A percentile compares a stretch with the other conserved stretches of the same genome.
Evolutionary conservation across 2,113 vertebrate genomes (phyloP).

Genomic region (Cyanocitta stelleri): DNA sequence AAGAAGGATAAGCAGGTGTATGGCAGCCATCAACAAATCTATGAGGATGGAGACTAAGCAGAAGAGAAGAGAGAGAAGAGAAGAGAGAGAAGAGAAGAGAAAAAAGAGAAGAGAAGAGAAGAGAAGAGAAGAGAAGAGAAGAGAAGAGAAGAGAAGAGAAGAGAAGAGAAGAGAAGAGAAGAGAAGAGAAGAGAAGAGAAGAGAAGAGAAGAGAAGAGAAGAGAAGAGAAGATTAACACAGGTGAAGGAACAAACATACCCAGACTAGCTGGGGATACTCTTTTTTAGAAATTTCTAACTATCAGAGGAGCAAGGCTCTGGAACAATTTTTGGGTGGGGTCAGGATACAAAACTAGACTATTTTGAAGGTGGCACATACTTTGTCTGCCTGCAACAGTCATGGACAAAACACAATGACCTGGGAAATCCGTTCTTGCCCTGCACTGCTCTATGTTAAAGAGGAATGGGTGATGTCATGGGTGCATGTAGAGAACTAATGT

Average conservation of each 20-base stretch:
- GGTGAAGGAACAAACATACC: neutral
- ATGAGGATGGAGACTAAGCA: neutral
- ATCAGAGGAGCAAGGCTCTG: neutral
- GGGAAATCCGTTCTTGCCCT: neutral
- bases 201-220: too few relatives aligned
- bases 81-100: neutral
- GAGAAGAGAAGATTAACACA: neutral
- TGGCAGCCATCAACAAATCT: neutral
- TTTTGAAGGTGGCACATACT: neutral
- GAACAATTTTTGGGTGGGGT: neutral
- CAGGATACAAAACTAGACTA: neutral
- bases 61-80: too few relatives aligned
- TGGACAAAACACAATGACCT: neutral
- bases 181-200: neutral
- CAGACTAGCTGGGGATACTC: neutral
- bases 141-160: neutral
- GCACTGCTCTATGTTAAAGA: accelerated
- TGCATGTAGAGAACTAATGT: neutral
- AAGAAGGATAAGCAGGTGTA: neutral
- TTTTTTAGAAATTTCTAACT: neutral
- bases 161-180: too few relatives aligned
- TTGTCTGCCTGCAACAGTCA: neutral
- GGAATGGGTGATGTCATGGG: accelerated
- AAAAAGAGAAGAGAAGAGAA: neutral
- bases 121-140: too few relatives aligned